Evolutionary conservation across 2,113 vertebrate species (phyloP), one percentile per base, ranked within the genome.

Genomic region (Epinephelus cyanopodus): DNA sequence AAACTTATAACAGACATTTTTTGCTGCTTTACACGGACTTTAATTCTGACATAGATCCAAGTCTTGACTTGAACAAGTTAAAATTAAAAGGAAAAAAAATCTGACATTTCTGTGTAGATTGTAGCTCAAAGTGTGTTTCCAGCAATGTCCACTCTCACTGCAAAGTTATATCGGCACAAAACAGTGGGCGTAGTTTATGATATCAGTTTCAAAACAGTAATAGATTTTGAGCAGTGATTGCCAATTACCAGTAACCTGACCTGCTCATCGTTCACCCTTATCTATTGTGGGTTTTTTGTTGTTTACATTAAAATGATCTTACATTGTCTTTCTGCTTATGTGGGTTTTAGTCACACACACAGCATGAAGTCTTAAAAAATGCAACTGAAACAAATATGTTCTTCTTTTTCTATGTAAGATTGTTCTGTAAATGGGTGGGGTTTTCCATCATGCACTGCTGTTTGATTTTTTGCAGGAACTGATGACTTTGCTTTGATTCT

Each of bases 401-500:
- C 5, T 18, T 2, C n/a, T n/a, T 23, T 50, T 21, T 6, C 48
- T 17, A n/a, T 15, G 5, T 45, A 27, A 21, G 18, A 56, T 39
- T 42, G 21, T 21, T 23, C 21, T 48, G 25, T 12, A 15, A 69
- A 61, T 77, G 19, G 23, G n/a, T 56, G 17, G 9, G 14, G 5
- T 60, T 15, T 54, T 4, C 13, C n/a, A 45, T 27, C 14, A 50
- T 71, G 52, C 9, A 45, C 56, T 77, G 82, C 63, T 79, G 52
- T 81, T 57, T n/a, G 57, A 63, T 50, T 61, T 53, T 69, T 39
- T 77, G 11, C 33, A 74, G 5, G 5, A 63, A 73, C 88, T 81
- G 68, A 81, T 70, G 68, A 57, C 37, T 79, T 54, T 83, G 74
- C 91, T 93, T 83, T 82, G 64, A 86, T 81, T 87, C 73, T 84